Evolutionary conservation across 2,797 vertebrate species (phyloP).

Genomic region (Sebastes wilsoni): DNA sequence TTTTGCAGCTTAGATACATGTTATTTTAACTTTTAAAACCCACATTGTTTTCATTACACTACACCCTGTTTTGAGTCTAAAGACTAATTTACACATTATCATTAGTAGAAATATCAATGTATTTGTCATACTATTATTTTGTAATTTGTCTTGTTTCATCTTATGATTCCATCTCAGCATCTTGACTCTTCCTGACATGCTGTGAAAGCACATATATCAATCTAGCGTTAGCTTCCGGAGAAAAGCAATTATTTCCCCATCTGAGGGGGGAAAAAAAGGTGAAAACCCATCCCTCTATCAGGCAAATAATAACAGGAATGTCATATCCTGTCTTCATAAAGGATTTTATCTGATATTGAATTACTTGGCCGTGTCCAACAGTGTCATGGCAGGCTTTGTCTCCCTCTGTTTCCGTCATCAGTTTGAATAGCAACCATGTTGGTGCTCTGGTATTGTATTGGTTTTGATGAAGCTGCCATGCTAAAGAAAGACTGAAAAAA

Average conservation of each 20-base stretch:
- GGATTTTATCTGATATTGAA: constrained; percentile 68
- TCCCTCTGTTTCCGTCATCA: constrained; percentile 46
- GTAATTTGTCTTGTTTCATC: constrained; percentile 43
- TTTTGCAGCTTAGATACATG: not conserved
- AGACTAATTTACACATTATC: constrained; percentile 11
- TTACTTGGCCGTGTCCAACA: constrained; percentile 66
- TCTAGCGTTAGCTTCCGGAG: constrained; percentile 52
- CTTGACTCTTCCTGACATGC: constrained; percentile 53
- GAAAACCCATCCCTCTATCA: constrained; percentile 57
- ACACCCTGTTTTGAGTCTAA: not conserved
- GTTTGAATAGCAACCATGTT: constrained; percentile 48
- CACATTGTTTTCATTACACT: not conserved
- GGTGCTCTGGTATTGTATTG: constrained; percentile 26
- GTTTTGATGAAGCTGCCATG: constrained; percentile 59
- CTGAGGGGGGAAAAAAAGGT: constrained; percentile 42
- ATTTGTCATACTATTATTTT: constrained; percentile 43
- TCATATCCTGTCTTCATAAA: constrained; percentile 73
- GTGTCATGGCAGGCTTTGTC: constrained; percentile 54
- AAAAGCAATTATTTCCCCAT: constrained; percentile 74
- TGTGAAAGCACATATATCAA: constrained; percentile 67
- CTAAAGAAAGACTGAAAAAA: not conserved
- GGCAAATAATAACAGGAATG: constrained; percentile 76
- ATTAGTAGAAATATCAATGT: not conserved
- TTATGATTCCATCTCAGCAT: constrained; percentile 40
- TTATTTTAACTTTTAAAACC: not conserved